Evolutionary conservation across 2,888 invertebrate species (phyloP).

Genomic region (Acheta domesticus): DNA sequence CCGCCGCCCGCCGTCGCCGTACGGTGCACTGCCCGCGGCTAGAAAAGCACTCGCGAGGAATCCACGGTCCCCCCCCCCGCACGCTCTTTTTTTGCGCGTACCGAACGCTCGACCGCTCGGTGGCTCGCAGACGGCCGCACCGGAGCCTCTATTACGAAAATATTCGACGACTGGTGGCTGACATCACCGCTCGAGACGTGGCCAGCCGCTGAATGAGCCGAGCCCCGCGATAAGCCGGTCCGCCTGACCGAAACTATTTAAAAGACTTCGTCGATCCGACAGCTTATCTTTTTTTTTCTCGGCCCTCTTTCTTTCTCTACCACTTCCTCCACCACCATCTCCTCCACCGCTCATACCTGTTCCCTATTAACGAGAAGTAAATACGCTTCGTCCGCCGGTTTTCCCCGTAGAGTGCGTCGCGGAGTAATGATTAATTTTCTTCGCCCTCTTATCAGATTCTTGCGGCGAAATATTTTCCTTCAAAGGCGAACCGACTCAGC

Average conservation of each 20-base stretch:
- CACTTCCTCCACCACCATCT: too few species aligned
- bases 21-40: neutral
- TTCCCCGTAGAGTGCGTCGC: too few species aligned
- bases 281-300: too few species aligned
- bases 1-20: neutral
- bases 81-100: neutral
- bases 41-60: neutral
- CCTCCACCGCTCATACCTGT: too few species aligned
- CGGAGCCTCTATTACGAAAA: conserved; percentile 18
- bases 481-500: too few species aligned
- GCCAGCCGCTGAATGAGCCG: neutral
- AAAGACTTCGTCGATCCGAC: neutral
- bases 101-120: neutral
- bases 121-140: neutral
- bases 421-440: too few species aligned
- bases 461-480: too few species aligned
- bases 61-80: too few species aligned
- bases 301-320: too few species aligned
- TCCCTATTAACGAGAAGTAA: too few species aligned
- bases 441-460: too few species aligned
- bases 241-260: neutral
- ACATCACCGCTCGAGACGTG: conserved; percentile 1
- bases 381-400: too few species aligned
- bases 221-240: neutral
- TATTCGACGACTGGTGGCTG: neutral